Evolutionary conservation across 1,140 invertebrate genomes (phyloP), one percentile per base, ranked within the genome.

Genomic region (Pogonus chalceus): DNA sequence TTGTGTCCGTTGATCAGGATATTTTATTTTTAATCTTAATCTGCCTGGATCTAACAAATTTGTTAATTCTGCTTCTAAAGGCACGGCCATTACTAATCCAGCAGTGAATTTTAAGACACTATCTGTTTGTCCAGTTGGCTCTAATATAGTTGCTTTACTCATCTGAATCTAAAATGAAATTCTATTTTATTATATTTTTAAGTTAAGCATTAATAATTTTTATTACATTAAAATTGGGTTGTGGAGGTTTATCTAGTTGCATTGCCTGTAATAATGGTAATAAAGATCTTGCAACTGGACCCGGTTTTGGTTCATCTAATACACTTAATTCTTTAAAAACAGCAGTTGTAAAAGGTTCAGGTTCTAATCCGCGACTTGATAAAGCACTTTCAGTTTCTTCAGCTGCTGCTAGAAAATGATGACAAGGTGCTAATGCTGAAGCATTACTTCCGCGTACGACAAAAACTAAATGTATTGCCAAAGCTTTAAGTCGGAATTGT

Each of bases 81-180:
- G 83, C 22, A 96, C 83, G 18, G 87, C 88, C 24, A 92, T 79
- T 21, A 96, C 81, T 0, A 97, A 78, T 0, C 93, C 93, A 0
- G 93, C 92, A 18, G 91, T 92, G 65, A 96, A 95, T 69, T 95
- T 93, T n/a, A 94, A 69, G 4, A 90, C 83, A 51, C 81, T 85
- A 67, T 98, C 93, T 56, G 76, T 77, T 61, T 89, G 82, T 2
- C 82, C 84, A 55, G 82, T 80, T 9, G 93, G 93, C 65, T 96
- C 90, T 49, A 88, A 74, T 49, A 98, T 91, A 1, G 79, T 75
- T 18, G 90, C 92, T 23, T 78, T 80, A 61, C 88, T 90, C 78
- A 87, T 86, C 46, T 76, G 71, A 23, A 88, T 84, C 76, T 85
- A 62, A 23, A 68, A 61, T 22, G 18, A 43, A 4, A 43, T 7